These are phyloP conservation scores for Agelastica alni DNA, from an alignment of 2,888 invertebrate genomes.

Conservation along the genomic window DNA sequence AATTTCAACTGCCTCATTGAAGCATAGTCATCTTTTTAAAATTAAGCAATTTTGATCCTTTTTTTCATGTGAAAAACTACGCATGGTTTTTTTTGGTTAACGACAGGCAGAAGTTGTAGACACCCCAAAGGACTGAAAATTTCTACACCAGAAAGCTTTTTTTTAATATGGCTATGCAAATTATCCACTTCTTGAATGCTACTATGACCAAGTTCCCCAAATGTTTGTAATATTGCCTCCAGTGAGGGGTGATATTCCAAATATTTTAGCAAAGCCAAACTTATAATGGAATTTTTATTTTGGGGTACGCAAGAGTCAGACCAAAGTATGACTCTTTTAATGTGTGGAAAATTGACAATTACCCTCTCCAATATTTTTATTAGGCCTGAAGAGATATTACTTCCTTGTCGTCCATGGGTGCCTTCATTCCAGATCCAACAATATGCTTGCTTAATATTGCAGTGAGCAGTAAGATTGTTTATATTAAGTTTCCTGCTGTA, in stretches of 20 bases:
- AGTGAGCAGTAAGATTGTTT: slow-evolving; percentile 15
- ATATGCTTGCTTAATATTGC: slow-evolving; percentile 13
- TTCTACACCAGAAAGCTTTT: neutral
- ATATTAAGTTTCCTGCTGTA: slow-evolving; percentile 13
- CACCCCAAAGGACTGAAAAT: too few relatives aligned
- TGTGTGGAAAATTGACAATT: neutral
- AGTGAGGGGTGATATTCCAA: neutral
- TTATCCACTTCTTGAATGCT: neutral
- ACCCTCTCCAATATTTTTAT: slow-evolving; percentile 7
- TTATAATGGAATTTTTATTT: neutral
- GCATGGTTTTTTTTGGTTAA: too few relatives aligned
- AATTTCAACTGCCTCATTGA: too few relatives aligned
- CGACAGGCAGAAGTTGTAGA: too few relatives aligned
- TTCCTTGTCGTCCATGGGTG: slow-evolving; percentile 8
- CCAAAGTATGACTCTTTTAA: slow-evolving; percentile 12
- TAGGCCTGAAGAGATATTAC: slow-evolving; percentile 8
- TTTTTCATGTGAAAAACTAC: too few relatives aligned
- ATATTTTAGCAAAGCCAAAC: neutral
- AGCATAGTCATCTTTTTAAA: too few relatives aligned
- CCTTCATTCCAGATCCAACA: slow-evolving; percentile 10
- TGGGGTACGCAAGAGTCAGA: slow-evolving; percentile 7
- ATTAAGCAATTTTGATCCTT: too few relatives aligned
- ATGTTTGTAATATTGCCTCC: neutral
- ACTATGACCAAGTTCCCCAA: neutral
- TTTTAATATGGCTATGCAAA: neutral